Conservation (phyloP, 2,888 invertebrate species). For the Gisinianus flammeolus region DNA sequence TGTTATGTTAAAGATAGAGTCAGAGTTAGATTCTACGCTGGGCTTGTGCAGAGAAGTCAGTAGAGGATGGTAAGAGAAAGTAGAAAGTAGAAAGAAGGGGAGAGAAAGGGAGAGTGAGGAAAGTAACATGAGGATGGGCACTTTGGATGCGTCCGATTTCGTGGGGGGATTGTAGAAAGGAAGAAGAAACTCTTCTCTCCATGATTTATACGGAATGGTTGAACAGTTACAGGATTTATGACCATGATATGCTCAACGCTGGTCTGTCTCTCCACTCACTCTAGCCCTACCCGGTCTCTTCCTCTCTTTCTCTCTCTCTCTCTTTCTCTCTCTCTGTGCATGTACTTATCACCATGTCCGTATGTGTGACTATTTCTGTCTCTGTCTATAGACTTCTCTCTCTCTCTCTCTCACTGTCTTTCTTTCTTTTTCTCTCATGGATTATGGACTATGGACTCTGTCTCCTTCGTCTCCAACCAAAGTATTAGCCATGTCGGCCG, state of each 20-base stretch:
- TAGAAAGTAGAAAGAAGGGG: background rate
- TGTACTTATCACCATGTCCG: background rate
- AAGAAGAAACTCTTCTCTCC: conserved; percentile 38
- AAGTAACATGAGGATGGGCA: conserved; percentile 24
- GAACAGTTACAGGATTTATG: conserved; percentile 57
- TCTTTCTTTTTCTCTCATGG: background rate
- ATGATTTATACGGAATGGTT: conserved; percentile 58
- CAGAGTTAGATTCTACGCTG: background rate
- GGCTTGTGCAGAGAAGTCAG: background rate
- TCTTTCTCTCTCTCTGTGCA: background rate
- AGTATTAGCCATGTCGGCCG: conserved; percentile 28
- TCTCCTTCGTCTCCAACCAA: background rate
- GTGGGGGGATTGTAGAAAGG: conserved; percentile 12
- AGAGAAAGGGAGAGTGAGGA: conserved; percentile 18
- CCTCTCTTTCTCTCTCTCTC: background rate
- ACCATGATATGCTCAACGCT: conserved; percentile 56
- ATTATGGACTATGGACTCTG: conserved; percentile 20
- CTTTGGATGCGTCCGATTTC: conserved; percentile 20
- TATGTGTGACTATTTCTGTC: conserved; percentile 13
- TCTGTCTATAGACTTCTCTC: background rate
- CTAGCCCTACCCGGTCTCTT: background rate
- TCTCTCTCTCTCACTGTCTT: conserved; percentile 5
- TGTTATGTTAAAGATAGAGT: background rate
- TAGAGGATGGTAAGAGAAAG: background rate
- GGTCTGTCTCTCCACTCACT: too few species aligned